These are phyloP conservation scores for Plecotus auritus DNA, from an alignment of 2,113 vertebrate species.

Conservation along the genomic window DNA sequence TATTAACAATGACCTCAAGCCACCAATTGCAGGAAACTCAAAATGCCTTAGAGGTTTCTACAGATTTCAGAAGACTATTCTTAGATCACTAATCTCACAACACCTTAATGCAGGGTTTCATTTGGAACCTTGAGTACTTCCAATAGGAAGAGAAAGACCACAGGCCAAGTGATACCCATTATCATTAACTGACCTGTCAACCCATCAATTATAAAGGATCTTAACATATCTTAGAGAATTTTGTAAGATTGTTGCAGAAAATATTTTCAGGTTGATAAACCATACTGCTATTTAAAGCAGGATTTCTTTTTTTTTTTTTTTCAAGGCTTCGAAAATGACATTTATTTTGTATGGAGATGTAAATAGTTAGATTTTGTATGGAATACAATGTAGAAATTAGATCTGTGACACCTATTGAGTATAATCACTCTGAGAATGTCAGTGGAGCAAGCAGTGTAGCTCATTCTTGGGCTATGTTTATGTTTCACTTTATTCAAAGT, in stretches of 20 bases:
- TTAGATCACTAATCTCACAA: neutral
- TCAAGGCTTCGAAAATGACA: neutral
- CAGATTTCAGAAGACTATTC: neutral
- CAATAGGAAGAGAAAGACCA: neutral
- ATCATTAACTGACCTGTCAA: neutral
- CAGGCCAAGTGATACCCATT: neutral
- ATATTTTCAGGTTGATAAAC: neutral
- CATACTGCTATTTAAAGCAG: neutral
- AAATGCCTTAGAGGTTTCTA: neutral
- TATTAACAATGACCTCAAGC: neutral
- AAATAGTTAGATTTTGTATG: neutral
- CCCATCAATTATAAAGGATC: neutral
- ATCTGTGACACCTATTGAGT: neutral
- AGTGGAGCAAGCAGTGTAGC: neutral
- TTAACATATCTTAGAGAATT: neutral
- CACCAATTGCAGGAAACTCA: neutral
- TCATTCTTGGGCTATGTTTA: neutral
- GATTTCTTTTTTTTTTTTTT: no score
- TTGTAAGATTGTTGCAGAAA: neutral
- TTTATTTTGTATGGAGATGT: conserved; percentile 1
- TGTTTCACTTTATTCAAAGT: neutral
- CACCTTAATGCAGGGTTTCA: neutral
- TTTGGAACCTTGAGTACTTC: neutral
- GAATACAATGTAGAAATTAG: neutral
- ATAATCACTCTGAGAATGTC: neutral